phyloP scores from a whole-genome alignment of 2,113 vertebrate species.

The Mungos mungo region DNA sequence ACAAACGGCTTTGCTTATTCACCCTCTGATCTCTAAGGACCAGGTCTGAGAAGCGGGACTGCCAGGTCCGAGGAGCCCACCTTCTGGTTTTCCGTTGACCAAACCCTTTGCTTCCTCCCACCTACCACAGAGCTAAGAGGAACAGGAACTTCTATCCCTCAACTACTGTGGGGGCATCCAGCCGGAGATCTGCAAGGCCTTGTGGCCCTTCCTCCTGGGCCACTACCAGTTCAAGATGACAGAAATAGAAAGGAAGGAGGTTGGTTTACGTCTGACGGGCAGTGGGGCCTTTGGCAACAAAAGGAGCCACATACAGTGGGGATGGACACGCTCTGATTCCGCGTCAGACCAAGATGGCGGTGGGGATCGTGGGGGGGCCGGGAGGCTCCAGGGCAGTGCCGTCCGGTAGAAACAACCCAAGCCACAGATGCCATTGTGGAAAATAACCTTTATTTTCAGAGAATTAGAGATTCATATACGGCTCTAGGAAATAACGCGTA shows the following conservation, averaged over 20 bases:
- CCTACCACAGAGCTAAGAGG: constrained; percentile 88
- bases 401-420: not conserved
- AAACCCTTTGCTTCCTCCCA: not conserved
- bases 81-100: not conserved
- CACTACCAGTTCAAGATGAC: constrained; percentile 97
- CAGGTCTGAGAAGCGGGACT: rapidly evolving
- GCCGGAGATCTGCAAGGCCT: constrained; percentile 93
- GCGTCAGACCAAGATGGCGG: not conserved
- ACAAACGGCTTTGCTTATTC: not conserved
- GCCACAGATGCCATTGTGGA: not conserved
- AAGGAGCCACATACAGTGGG: not conserved
- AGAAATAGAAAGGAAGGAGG: constrained; percentile 92
- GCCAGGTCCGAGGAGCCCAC: rapidly evolving
- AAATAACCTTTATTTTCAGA: not conserved
- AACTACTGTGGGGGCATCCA: constrained; percentile 97
- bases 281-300: not conserved
- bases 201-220: constrained; percentile 98
- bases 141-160: constrained; percentile 93
- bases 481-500: not conserved
- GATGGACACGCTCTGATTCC: not conserved
- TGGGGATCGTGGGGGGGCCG: not conserved
- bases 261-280: constrained; percentile 70
- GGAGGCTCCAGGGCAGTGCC: rapidly evolving
- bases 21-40: too few relatives aligned
- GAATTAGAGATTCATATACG: not conserved